Evolutionary conservation across 2,888 invertebrate genomes (phyloP).

Genomic region (Volucella zonaria): DNA sequence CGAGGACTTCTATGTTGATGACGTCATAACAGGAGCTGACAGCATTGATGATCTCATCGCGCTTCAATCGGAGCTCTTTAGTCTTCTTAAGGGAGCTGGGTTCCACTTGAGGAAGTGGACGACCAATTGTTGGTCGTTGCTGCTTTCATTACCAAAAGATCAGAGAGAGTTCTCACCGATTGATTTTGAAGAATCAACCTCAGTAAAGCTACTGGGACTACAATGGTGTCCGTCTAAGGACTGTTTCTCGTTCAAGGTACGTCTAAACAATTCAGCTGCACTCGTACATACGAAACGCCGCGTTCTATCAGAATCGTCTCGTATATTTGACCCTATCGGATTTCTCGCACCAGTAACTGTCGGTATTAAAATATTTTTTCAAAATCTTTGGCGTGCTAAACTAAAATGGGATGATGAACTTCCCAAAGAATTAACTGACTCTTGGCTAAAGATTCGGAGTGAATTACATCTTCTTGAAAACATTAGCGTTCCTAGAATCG

Average conservation of each 20-base stretch:
- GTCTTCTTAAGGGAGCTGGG: not conserved
- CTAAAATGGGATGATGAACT: slow-evolving; percentile 13
- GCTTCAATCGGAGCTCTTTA: too few relatives aligned
- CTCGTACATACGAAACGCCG: slow-evolving; percentile 7
- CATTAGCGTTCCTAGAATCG: not conserved
- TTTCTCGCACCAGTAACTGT: slow-evolving; percentile 1
- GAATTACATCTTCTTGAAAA: slow-evolving; percentile 8
- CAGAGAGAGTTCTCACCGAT: not conserved
- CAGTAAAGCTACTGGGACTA: slow-evolving; percentile 4
- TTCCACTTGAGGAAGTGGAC: too few relatives aligned
- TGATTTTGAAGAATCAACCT: not conserved
- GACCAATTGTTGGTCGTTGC: not conserved
- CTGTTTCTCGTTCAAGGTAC: not conserved
- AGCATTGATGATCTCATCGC: slow-evolving; percentile 41
- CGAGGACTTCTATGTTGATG: slow-evolving; percentile 69
- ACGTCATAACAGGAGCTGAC: slow-evolving; percentile 30
- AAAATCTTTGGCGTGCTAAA: slow-evolving; percentile 6
- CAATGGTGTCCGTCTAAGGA: slow-evolving; percentile 9
- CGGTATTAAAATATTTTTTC: slow-evolving; percentile 16
- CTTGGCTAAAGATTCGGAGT: slow-evolving; percentile 21
- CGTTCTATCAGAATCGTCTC: slow-evolving; percentile 11
- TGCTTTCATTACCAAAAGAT: not conserved
- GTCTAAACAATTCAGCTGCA: not conserved
- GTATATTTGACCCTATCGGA: slow-evolving; percentile 18
- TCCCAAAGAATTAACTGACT: slow-evolving; percentile 2